phyloP scores from a whole-genome alignment of 2,888 invertebrate genomes.

The Podabrus alpinus region DNA sequence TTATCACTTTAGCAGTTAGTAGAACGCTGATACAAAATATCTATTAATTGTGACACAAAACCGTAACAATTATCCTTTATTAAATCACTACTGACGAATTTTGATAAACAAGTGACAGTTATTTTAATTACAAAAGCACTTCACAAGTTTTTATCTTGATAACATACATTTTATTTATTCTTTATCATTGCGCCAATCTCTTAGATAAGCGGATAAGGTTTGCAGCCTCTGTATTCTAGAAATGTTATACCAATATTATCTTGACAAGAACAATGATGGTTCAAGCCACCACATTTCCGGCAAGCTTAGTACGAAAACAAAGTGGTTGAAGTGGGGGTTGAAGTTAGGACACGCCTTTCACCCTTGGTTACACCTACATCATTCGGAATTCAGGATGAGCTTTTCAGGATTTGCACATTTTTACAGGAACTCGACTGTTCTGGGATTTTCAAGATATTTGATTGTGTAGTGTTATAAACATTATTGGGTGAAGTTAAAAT shows the following conservation, averaged over 20 bases:
- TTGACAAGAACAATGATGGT: constrained; percentile 58
- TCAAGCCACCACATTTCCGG: constrained; percentile 58
- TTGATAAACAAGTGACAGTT: constrained; percentile 3
- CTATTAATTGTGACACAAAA: background rate
- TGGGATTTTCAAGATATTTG: constrained; percentile 14
- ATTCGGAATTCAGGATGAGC: constrained; percentile 35
- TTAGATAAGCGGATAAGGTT: constrained; percentile 26
- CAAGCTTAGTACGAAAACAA: constrained; percentile 56
- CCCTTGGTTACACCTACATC: constrained; percentile 44
- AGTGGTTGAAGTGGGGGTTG: constrained; percentile 51
- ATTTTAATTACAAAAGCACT: constrained; percentile 17
- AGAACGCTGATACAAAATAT: background rate
- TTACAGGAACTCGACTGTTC: constrained; percentile 24
- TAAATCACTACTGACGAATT: constrained; percentile 2
- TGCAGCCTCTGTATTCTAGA: constrained; percentile 43
- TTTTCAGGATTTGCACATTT: constrained; percentile 29
- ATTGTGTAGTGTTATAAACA: background rate
- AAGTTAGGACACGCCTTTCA: constrained; percentile 35
- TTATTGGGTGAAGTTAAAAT: background rate
- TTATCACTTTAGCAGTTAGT: background rate
- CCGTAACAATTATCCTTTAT: background rate
- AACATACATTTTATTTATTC: constrained; percentile 9
- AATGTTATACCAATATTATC: constrained; percentile 58
- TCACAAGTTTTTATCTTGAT: constrained; percentile 17
- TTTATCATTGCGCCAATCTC: constrained; percentile 6